Conservation (phyloP, 2,113 vertebrate genomes). For the Anolis sagrei region DNA sequence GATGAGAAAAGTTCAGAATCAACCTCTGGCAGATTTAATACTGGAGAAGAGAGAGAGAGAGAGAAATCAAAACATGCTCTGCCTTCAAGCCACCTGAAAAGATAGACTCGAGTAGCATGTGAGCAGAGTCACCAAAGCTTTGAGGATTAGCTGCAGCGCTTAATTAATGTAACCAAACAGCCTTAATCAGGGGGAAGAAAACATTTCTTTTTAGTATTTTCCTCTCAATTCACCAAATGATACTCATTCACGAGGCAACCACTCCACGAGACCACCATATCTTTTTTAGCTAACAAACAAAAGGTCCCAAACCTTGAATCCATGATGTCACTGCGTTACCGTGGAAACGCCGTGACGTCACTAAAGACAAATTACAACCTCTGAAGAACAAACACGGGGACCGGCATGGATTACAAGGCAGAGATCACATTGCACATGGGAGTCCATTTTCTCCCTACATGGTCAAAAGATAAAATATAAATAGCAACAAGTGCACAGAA, state of each 20-base stretch:
- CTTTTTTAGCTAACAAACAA: conserved; percentile 49
- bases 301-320: conserved; percentile 39
- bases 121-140: conserved; percentile 30
- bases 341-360: conserved; percentile 60
- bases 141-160: conserved; percentile 14
- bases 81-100: conserved; percentile 16
- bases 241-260: conserved; percentile 1
- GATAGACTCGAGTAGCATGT: conserved; percentile 14
- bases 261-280: conserved; percentile 20
- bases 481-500: conserved; percentile 39
- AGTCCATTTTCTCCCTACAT: conserved; percentile 20
- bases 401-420: conserved; percentile 16
- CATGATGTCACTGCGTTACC: conserved; percentile 64
- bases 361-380: conserved; percentile 39
- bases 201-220: conserved; percentile 25
- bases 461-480: conserved; percentile 33
- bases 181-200: neutral
- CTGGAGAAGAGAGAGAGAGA: neutral
- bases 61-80: conserved; percentile 10
- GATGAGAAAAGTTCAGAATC: conserved; percentile 51
- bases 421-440: neutral
- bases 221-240: neutral
- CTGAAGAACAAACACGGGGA: conserved; percentile 42
- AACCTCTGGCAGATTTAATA: conserved; percentile 64
- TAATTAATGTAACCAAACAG: conserved; percentile 24